Evolutionary conservation across 2,113 vertebrate genomes (phyloP), one percentile per base, ranked within the genome.

Genomic region (Datnioides undecimradiatus): DNA sequence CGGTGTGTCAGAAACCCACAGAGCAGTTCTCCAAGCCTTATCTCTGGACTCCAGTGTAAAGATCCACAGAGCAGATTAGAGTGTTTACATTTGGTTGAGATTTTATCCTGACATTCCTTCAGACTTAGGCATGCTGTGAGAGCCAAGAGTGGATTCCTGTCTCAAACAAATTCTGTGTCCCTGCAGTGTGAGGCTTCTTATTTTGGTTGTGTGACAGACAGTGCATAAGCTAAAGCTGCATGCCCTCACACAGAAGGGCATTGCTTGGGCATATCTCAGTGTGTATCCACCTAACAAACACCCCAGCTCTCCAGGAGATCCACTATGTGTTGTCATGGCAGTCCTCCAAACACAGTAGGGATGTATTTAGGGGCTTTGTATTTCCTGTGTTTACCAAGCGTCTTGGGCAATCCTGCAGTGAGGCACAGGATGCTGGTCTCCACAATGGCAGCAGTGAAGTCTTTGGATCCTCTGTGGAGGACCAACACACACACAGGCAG

Each of bases 311-410:
- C 88, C 67, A 48, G 87, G 90, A 90, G 84, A 86, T 85, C 82
- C 83, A 76, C 85, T 86, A 27, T 88, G 90, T 86, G 91, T 93
- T 93, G 92, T 93, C 92, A 93, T 92, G 90, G 88, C 89, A 91
- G 84, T 88, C 80, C 78, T 93, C 84, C 92, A 90, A 89, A 92
- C 92, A 93, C 90, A 91, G 90, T 83, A 90, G 88, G 91, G 91
- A 91, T 87, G 91, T 80, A 87, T 91, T 92, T 90, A 90, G 85
- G 73, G 79, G 84, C 79, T 93, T 92, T 87, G 89, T 92, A 73
- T 84, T 91, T 90, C 70, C 86, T 83, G 79, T 92, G 87, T 91
- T 92, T 93, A 89, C 91, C 81, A 73, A 90, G 76, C 33, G 79
- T 89, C 85, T 87, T 80, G 78, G 81, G 80, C 83, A 88, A 85